Conservation (phyloP, 2,113 vertebrate genomes). For the Todiramphus saurophagus region DNA sequence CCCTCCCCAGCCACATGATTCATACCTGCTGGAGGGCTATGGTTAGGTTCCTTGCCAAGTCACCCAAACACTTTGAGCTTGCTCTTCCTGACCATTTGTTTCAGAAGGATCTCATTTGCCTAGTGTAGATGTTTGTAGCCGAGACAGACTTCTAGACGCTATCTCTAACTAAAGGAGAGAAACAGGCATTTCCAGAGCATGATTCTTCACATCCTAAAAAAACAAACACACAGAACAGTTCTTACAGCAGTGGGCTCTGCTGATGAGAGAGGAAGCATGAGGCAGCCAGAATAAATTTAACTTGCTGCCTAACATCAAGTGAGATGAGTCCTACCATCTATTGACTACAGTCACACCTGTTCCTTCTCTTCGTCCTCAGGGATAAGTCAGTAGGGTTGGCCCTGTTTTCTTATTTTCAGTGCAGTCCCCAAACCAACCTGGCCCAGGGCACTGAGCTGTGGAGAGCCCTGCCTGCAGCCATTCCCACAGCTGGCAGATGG, state of each 20-base stretch:
- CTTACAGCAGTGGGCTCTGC: rapidly evolving
- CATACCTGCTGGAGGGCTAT: not conserved
- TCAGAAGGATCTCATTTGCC: not conserved
- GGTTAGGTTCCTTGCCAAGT: not conserved
- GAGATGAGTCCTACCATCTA: not conserved
- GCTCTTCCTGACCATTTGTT: not conserved
- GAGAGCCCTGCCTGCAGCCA: not conserved
- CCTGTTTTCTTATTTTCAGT: not conserved
- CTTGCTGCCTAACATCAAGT: not conserved
- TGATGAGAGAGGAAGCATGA: not conserved
- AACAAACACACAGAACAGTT: not conserved
- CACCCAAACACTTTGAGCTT: not conserved
- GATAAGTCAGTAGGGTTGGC: not conserved
- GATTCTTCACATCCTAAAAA: not conserved
- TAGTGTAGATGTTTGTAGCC: not conserved
- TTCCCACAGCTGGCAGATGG: not conserved
- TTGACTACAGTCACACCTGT: not conserved
- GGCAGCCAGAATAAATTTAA: not conserved
- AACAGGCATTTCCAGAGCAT: not conserved
- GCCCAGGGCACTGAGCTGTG: rapidly evolving
- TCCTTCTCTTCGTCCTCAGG: not conserved
- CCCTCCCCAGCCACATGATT: not conserved
- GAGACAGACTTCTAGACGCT: not conserved
- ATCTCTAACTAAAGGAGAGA: not conserved
- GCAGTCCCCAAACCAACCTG: not conserved